These are phyloP conservation scores for Belonocnema kinseyi DNA, from an alignment of 1,140 invertebrate genomes.

Conservation along the genomic window DNA sequence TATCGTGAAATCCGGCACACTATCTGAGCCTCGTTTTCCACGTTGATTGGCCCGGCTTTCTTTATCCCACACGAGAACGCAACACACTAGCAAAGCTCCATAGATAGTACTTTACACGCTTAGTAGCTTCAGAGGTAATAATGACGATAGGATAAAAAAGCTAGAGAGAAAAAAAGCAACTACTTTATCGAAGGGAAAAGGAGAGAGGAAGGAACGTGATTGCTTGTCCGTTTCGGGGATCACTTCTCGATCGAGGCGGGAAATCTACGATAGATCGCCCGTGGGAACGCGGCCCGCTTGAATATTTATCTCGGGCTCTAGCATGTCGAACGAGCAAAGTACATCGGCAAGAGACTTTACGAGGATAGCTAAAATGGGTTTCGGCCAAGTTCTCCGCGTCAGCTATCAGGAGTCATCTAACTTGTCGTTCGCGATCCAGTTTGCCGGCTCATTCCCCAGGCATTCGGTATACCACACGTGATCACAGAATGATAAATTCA, in stretches of 20 bases:
- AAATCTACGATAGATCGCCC: conserved; percentile 15
- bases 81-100: conserved; percentile 70
- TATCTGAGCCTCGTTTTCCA: conserved; percentile 40
- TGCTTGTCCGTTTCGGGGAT: conserved; percentile 16
- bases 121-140: conserved; percentile 64
- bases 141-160: conserved; percentile 38
- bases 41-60: conserved; percentile 38
- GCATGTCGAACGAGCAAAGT: not conserved
- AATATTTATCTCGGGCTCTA: conserved; percentile 15
- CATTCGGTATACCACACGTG: conserved; percentile 36
- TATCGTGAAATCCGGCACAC: conserved; percentile 38
- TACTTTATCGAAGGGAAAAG: conserved; percentile 10
- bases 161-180: not conserved
- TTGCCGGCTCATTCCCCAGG: conserved; percentile 51
- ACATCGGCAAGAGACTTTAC: not conserved
- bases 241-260: conserved; percentile 22
- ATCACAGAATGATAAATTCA: conserved; percentile 61
- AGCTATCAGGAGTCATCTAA: conserved; percentile 37
- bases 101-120: conserved; percentile 71
- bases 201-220: conserved; percentile 29
- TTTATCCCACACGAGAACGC: conserved; percentile 64
- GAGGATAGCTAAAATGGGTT: conserved; percentile 7
- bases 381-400: not conserved
- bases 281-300: conserved; percentile 10
- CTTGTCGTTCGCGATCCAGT: conserved; percentile 43